These are phyloP conservation scores for Callionymus lyra DNA, from an alignment of 2,113 vertebrate genomes.

Conservation along the genomic window DNA sequence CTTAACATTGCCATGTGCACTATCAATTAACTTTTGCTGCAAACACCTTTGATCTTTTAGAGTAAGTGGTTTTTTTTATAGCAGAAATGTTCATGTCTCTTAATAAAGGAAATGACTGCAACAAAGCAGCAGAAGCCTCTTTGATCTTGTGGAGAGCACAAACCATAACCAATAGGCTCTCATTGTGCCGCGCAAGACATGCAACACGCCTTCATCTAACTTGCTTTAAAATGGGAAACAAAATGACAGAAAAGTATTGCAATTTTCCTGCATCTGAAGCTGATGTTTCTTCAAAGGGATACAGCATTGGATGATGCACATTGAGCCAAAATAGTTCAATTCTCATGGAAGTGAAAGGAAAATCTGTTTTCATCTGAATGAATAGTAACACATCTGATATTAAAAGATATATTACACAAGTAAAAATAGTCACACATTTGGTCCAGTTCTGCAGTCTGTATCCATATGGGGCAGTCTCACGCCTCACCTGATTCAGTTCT, in stretches of 20 bases:
- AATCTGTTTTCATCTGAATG: no score
- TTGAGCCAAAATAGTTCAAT: conserved; percentile 68
- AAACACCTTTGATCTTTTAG: no score
- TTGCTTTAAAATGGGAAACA: conserved; percentile 77
- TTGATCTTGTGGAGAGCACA: conserved; percentile 45
- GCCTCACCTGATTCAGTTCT: no score
- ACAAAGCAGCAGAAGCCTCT: conserved; percentile 31
- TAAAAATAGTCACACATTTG: no score
- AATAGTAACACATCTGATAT: no score
- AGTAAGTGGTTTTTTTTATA: conserved; percentile 13
- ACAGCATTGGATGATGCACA: conserved; percentile 72
- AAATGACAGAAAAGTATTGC: conserved; percentile 94
- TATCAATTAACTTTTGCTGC: no score
- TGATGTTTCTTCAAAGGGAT: conserved; percentile 84
- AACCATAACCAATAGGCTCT: conserved; percentile 15
- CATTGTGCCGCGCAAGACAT: conserved; percentile 69
- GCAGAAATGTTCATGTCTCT: conserved; percentile 23
- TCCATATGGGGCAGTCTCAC: no score
- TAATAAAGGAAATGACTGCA: conserved; percentile 19
- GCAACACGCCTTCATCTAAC: conserved; percentile 79
- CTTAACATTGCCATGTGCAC: no score
- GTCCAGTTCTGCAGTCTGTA: no score
- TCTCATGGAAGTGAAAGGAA: conserved; percentile 63
- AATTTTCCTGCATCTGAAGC: conserved; percentile 79
- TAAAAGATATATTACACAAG: no score